Evolutionary conservation across 2,113 vertebrate species (phyloP).

Genomic region (Falcunculus frontatus): DNA sequence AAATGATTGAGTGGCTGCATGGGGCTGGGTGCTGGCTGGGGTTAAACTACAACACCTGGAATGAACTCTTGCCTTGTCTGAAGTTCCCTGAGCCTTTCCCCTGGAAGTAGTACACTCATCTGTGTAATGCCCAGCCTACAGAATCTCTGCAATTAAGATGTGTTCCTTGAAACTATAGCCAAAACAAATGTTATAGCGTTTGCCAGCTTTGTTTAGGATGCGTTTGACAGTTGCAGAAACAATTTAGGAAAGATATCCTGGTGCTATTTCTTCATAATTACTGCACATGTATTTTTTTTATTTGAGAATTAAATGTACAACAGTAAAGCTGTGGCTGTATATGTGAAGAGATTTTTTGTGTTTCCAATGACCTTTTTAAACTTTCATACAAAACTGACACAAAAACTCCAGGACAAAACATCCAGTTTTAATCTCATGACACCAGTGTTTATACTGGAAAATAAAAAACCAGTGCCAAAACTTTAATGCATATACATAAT

Average conservation of each 20-base stretch:
- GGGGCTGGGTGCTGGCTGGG: not conserved
- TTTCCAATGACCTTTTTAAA: not conserved
- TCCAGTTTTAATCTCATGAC: not conserved
- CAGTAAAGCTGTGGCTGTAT: not conserved
- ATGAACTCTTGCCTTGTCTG: not conserved
- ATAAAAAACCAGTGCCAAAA: not conserved
- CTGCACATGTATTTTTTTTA: not conserved
- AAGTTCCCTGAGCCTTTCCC: not conserved
- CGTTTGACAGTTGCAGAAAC: not conserved
- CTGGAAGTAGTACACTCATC: not conserved
- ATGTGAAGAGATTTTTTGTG: not conserved
- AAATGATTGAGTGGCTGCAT: not conserved
- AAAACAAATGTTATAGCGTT: not conserved
- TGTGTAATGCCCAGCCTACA: not conserved
- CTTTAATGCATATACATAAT: not conserved
- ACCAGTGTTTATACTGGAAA: not conserved
- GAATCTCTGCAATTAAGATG: not conserved
- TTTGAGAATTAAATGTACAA: not conserved
- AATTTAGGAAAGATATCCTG: not conserved
- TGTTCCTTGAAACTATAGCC: not conserved
- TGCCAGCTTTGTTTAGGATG: not conserved
- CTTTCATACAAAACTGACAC: not conserved
- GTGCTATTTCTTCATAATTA: not conserved
- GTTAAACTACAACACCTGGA: not conserved
- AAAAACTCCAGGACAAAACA: not conserved